Evolutionary conservation across 1,140 invertebrate species (phyloP).

Genomic region (Aphelinus certus): DNA sequence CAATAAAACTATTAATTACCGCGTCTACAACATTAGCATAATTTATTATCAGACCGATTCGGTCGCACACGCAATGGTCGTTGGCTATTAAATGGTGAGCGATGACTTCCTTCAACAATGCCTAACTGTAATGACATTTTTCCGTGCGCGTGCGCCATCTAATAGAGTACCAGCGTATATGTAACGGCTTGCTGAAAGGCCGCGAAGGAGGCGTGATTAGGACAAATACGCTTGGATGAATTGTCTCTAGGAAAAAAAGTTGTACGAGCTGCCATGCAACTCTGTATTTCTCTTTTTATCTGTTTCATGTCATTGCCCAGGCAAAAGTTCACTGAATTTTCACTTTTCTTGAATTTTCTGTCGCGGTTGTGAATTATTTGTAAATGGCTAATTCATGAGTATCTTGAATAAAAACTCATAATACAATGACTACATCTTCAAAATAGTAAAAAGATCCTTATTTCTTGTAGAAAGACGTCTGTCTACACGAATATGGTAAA

Average conservation of each 20-base stretch:
- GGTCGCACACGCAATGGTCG: constrained; percentile 3
- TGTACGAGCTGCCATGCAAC: no score
- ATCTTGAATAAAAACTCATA: background rate
- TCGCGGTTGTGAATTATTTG: no score
- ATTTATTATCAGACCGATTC: constrained; percentile 27
- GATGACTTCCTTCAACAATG: constrained; percentile 31
- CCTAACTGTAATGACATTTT: constrained; percentile 37
- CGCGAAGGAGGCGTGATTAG: constrained; percentile 13
- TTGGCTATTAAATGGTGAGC: constrained; percentile 21
- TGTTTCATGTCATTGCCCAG: no score
- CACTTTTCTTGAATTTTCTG: no score
- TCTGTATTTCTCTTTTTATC: background rate
- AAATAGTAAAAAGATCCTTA: background rate
- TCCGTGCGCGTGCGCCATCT: constrained; percentile 28
- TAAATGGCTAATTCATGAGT: background rate
- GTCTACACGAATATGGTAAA: no score
- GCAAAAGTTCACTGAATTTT: no score
- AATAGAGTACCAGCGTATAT: background rate
- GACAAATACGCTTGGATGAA: constrained; percentile 5
- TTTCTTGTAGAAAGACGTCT: background rate
- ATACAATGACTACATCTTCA: background rate
- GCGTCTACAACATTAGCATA: background rate
- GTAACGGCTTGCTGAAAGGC: constrained; percentile 26
- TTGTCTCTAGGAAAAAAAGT: constrained; percentile 3
- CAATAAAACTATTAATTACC: constrained; percentile 20